These are phyloP conservation scores for Ciconia maguari DNA, from an alignment of 2,113 vertebrate genomes.

Conservation along the genomic window DNA sequence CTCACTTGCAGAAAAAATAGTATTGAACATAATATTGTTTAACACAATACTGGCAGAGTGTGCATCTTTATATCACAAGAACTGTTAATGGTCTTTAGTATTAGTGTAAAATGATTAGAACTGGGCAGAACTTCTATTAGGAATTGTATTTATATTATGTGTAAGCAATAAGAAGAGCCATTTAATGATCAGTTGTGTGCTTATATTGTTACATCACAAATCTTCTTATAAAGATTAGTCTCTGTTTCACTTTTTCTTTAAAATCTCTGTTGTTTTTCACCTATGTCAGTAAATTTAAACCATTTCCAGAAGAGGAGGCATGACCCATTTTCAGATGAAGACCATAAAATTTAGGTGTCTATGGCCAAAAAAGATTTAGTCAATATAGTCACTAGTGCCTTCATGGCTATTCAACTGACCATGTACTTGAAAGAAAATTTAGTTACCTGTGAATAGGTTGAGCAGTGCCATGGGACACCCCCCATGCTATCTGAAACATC, in stretches of 20 bases:
- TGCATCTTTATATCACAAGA: not conserved
- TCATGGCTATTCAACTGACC: not conserved
- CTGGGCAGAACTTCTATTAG: not conserved
- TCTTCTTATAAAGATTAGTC: not conserved
- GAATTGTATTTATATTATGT: not conserved
- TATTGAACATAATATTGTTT: not conserved
- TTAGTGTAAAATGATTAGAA: not conserved
- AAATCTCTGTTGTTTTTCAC: not conserved
- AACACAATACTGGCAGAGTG: not conserved
- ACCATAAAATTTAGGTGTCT: not conserved
- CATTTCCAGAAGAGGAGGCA: not conserved
- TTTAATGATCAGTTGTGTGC: not conserved
- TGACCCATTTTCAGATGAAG: not conserved
- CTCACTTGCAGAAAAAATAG: not conserved
- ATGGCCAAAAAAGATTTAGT: not conserved
- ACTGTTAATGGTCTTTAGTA: not conserved
- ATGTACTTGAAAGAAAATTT: not conserved
- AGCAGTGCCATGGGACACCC: not conserved
- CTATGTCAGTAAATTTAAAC: not conserved
- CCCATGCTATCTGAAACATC: not conserved
- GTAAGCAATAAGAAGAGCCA: not conserved
- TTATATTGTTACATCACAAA: not conserved
- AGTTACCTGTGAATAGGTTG: not conserved
- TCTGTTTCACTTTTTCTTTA: not conserved
- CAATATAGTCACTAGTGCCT: not conserved